Conservation (phyloP, 2,888 invertebrate species). For the Drosophila emarginata region DNA sequence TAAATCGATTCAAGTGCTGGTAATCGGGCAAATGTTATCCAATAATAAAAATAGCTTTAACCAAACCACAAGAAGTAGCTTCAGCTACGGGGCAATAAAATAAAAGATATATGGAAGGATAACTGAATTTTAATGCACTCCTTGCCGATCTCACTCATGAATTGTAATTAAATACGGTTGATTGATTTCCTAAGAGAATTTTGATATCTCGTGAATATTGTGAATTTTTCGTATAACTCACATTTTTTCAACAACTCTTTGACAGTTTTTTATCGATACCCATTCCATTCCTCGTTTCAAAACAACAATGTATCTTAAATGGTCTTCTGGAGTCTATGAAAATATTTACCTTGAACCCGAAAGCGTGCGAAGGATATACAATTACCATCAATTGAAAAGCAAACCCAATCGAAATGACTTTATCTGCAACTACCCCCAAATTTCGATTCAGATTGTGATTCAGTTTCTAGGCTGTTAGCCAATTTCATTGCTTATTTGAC, state of each 20-base stretch:
- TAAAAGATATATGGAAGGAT: background rate
- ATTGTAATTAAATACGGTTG: background rate
- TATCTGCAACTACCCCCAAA: background rate
- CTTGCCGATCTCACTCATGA: background rate
- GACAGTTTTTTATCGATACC: background rate
- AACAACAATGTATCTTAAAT: background rate
- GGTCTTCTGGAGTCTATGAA: background rate
- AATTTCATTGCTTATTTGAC: slow-evolving; percentile 69
- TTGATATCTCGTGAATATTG: background rate
- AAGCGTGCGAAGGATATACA: slow-evolving; percentile 6
- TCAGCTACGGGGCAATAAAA: slow-evolving; percentile 4
- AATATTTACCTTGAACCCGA: slow-evolving; percentile 4
- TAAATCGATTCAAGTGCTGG: slow-evolving; percentile 74
- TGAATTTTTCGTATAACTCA: background rate
- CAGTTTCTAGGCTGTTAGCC: slow-evolving; percentile 12
- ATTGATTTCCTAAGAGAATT: no score
- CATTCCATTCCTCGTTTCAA: background rate
- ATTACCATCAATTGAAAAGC: slow-evolving; percentile 4
- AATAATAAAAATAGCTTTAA: slow-evolving; percentile 65
- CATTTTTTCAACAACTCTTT: background rate
- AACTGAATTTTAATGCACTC: background rate
- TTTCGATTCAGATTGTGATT: slow-evolving; percentile 1
- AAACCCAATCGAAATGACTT: slow-evolving; percentile 19
- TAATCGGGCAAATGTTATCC: slow-evolving; percentile 72
- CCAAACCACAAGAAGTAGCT: slow-evolving; percentile 27